These are phyloP conservation scores for Lasioglossum vierecki DNA, from an alignment of 2,888 invertebrate genomes.

Conservation along the genomic window DNA sequence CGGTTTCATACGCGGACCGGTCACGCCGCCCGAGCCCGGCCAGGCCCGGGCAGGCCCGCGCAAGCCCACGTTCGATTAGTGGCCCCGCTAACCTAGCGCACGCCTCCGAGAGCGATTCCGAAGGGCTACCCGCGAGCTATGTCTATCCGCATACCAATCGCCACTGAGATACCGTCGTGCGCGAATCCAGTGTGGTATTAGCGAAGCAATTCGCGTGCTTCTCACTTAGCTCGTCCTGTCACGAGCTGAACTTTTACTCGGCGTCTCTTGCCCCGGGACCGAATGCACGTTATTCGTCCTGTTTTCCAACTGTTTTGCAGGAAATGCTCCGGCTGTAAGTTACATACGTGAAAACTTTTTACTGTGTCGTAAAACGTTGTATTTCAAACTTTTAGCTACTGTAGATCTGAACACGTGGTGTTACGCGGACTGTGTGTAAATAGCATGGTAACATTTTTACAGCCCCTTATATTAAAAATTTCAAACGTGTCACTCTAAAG, in stretches of 20 bases:
- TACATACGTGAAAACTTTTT: neutral
- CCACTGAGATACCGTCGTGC: neutral
- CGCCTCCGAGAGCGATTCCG: constrained; percentile 14
- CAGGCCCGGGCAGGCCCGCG: neutral
- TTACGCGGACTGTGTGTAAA: neutral
- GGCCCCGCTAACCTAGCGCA: neutral
- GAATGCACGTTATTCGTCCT: neutral
- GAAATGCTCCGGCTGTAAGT: neutral
- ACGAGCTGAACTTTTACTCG: neutral
- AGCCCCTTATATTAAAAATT: neutral
- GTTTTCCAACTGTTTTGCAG: neutral
- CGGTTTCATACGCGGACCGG: constrained; percentile 27
- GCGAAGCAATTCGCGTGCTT: neutral
- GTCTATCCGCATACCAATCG: constrained; percentile 24
- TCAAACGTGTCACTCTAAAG: neutral
- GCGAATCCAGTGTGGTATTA: neutral
- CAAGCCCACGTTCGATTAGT: constrained; percentile 25
- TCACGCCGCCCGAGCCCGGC: neutral
- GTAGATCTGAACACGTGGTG: neutral
- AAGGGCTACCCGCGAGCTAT: constrained; percentile 22
- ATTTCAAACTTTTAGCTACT: neutral
- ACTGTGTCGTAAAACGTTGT: neutral
- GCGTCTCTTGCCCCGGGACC: neutral
- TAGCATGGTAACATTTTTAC: neutral
- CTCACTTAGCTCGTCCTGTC: neutral